Evolutionary conservation across 2,113 vertebrate genomes (phyloP).

Genomic region (Ictidomys tridecemlineatus): DNA sequence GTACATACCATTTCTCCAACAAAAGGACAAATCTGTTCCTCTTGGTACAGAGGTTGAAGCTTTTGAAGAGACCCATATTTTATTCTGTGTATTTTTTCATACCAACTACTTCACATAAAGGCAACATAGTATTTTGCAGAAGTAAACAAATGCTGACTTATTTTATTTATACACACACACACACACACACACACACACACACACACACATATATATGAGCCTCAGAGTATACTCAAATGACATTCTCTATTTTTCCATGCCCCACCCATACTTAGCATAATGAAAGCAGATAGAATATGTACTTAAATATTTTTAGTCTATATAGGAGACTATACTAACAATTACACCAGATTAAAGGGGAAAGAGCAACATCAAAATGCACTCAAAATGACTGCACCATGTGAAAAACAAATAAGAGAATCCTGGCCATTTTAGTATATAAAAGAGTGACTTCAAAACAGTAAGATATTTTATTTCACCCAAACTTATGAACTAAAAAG

Average conservation of each 20-base stretch:
- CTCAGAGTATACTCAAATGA: conserved; percentile 48
- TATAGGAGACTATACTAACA: conserved; percentile 43
- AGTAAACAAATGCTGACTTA: conserved; percentile 62
- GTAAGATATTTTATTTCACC: conserved; percentile 40
- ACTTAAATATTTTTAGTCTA: conserved; percentile 62
- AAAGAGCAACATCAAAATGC: not conserved
- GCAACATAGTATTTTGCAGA: conserved; percentile 19
- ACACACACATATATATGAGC: not conserved
- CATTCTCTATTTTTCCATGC: conserved; percentile 68
- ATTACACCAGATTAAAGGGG: not conserved
- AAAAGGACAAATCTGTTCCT: not conserved
- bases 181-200: too few species aligned
- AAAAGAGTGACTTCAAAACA: conserved; percentile 59
- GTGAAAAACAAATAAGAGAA: conserved; percentile 3
- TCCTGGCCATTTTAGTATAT: not conserved
- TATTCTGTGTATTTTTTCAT: conserved; percentile 23
- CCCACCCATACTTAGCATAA: conserved; percentile 58
- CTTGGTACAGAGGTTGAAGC: conserved; percentile 11
- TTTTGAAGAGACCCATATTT: conserved; percentile 28
- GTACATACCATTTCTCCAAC: not conserved
- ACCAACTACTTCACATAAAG: not conserved
- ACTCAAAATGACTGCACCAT: not conserved
- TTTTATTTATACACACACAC: not conserved
- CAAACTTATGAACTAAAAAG: conserved; percentile 65
- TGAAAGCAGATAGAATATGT: conserved; percentile 47